Percentiles rank a stretch among this genome's conserved stretches.
These are phyloP conservation scores for Agrochola circellaris DNA, from an alignment of 2,888 invertebrate genomes.

Conservation along the genomic window DNA sequence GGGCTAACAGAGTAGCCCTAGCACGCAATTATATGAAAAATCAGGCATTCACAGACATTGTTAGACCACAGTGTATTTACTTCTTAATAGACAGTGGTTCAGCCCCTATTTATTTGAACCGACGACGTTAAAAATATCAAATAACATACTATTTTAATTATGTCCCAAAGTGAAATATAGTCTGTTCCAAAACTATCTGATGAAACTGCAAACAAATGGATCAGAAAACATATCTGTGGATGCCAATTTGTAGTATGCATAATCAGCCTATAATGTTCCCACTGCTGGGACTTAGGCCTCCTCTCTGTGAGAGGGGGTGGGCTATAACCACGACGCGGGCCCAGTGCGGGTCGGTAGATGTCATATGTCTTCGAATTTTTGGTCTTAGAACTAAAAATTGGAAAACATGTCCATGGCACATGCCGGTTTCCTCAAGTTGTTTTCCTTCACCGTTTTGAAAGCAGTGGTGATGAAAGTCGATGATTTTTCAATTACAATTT, in stretches of 20 bases:
- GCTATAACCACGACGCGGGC: no score
- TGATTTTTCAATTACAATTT: not conserved
- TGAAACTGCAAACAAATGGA: not conserved
- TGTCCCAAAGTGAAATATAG: not conserved
- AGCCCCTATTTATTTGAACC: slow-evolving; percentile 4
- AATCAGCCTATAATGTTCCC: no score
- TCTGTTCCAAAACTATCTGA: not conserved
- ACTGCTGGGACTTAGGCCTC: no score
- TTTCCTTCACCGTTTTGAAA: no score
- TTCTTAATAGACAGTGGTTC: not conserved
- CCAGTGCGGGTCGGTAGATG: no score
- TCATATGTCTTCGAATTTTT: no score
- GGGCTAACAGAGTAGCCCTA: slow-evolving; percentile 9
- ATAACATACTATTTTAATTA: not conserved
- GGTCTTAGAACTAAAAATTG: no score
- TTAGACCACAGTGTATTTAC: not conserved
- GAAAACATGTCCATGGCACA: no score
- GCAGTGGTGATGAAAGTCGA: no score
- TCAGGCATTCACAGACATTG: not conserved
- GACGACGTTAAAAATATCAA: not conserved
- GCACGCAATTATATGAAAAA: slow-evolving; percentile 25
- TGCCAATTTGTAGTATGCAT: not conserved
- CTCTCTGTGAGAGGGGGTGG: no score
- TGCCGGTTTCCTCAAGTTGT: no score
- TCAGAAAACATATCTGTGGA: not conserved